Evolutionary conservation across 2,113 vertebrate genomes (phyloP), one percentile per base, ranked within the genome.

Genomic region (Pituophis catenifer): DNA sequence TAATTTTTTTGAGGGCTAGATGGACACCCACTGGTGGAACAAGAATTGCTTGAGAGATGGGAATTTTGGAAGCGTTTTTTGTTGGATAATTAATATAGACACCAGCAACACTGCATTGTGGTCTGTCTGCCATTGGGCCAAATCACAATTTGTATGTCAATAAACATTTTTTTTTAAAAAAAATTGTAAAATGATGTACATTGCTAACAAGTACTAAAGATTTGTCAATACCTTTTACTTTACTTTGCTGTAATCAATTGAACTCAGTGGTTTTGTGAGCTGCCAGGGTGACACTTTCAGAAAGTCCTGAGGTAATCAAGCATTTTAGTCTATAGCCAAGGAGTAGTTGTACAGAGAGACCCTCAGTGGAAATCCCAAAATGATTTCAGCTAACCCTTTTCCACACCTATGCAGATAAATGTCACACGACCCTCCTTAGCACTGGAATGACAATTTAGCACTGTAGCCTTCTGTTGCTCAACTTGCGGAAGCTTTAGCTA

Each of bases 81-180:
- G 88, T 54, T 89, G 65, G 59, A 21, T 54, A 89, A 92, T 97
- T 96, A 95, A 95, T 97, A 97, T 96, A 94, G 96, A 44, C 95
- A 94, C 95, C 96, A 3, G 0, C 95, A 96, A 59, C 24, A 95
- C 70, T 38, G 0, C 59, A 93, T 97, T 96, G 94, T 98, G 97
- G 96, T 97, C 95, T 98, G 95, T 95, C 94, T 95, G 94, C 91
- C 94, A 92, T 81, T 93, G 95, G 97, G 96, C 97, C 96, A 97
- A 97, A 93, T 96, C 94, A 86, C 81, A 70, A 94, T 96, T 97
- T 97, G 95, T 98, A 97, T 96, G 95, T 97, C 95, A 98, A 98
- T 98, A 98, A 98, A 98, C 92, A 94, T 94, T 97, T 70, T 44
- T 44, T 44, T 86, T 87, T 5, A 5, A 65, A n/a, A 58, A 58